Evolutionary conservation across 2,888 invertebrate genomes (phyloP).

Genomic region (Taenaris catops): DNA sequence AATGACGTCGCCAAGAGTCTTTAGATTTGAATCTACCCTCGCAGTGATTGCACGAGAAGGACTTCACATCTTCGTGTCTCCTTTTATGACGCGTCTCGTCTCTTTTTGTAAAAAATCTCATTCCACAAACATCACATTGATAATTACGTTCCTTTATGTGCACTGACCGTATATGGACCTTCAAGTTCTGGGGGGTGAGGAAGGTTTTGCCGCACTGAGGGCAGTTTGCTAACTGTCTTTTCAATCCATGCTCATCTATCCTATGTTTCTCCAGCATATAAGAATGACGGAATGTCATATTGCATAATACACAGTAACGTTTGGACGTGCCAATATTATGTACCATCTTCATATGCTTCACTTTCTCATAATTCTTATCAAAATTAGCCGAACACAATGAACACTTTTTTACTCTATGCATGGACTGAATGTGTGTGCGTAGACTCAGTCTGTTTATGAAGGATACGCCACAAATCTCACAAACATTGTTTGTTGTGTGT

Average conservation of each 20-base stretch:
- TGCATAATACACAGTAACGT: constrained; percentile 31
- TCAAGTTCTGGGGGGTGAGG: constrained; percentile 31
- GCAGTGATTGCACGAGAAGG: constrained; percentile 38
- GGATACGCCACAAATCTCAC: constrained; percentile 40
- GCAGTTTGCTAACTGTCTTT: constrained; percentile 30
- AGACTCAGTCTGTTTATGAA: constrained; percentile 41
- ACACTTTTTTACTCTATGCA: constrained; percentile 41
- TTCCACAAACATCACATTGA: constrained; percentile 34
- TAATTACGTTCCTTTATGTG: constrained; percentile 40
- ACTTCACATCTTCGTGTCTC: constrained; percentile 36
- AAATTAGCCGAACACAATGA: constrained; percentile 35
- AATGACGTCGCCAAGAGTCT: constrained; percentile 40
- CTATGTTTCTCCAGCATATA: constrained; percentile 33
- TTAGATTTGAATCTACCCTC: constrained; percentile 40
- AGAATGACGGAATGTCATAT: constrained; percentile 32
- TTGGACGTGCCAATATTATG: constrained; percentile 11
- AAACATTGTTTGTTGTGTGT: constrained; percentile 41
- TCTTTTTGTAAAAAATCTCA: constrained; percentile 39
- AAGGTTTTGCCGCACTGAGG: constrained; percentile 39
- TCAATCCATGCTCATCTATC: constrained; percentile 34
- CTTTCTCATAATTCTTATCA: constrained; percentile 15
- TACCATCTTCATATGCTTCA: constrained; percentile 26
- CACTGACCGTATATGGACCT: constrained; percentile 35
- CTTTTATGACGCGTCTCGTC: constrained; percentile 40
- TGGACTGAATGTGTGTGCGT: constrained; percentile 32